These are phyloP conservation scores for Herpetotheres cachinnans DNA, from an alignment of 2,113 vertebrate species.

Conservation along the genomic window DNA sequence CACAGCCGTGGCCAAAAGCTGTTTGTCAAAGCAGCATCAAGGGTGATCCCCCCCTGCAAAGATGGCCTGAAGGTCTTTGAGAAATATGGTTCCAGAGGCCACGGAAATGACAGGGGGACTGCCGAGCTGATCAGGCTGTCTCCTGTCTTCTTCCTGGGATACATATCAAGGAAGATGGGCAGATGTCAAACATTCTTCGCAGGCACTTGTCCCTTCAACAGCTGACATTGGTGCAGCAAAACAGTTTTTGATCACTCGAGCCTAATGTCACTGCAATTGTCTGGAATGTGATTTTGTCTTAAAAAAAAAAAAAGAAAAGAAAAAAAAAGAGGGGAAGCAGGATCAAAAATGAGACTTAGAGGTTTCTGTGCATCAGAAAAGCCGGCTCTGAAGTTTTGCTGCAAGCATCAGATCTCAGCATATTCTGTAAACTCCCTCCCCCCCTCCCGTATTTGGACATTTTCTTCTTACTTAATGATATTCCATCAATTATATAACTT, in stretches of 20 bases:
- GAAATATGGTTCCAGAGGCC: background rate
- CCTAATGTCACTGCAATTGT: slow-evolving; percentile 1
- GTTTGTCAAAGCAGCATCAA: background rate
- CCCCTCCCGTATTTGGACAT: background rate
- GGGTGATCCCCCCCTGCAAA: background rate
- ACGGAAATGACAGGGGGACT: background rate
- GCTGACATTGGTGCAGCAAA: background rate
- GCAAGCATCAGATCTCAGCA: background rate
- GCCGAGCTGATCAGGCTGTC: background rate
- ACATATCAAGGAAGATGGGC: background rate
- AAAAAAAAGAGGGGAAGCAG: background rate
- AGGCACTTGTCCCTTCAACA: background rate
- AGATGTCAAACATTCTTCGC: slow-evolving; percentile 28
- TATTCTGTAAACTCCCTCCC: background rate
- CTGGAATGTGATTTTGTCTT: background rate
- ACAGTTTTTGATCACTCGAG: slow-evolving; percentile 12
- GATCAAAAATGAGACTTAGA: background rate
- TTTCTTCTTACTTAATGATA: slow-evolving; percentile 59
- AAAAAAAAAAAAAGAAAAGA: background rate
- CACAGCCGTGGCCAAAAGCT: background rate
- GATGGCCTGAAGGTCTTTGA: background rate
- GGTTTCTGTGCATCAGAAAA: background rate
- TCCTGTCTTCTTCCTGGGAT: background rate
- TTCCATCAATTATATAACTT: slow-evolving; percentile 67
- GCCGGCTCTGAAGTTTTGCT: background rate